A percentile compares a stretch with the other conserved stretches of the same genome.
These are phyloP conservation scores for Sepioteuthis lessoniana DNA, from an alignment of 2,888 invertebrate species.

Conservation along the genomic window DNA sequence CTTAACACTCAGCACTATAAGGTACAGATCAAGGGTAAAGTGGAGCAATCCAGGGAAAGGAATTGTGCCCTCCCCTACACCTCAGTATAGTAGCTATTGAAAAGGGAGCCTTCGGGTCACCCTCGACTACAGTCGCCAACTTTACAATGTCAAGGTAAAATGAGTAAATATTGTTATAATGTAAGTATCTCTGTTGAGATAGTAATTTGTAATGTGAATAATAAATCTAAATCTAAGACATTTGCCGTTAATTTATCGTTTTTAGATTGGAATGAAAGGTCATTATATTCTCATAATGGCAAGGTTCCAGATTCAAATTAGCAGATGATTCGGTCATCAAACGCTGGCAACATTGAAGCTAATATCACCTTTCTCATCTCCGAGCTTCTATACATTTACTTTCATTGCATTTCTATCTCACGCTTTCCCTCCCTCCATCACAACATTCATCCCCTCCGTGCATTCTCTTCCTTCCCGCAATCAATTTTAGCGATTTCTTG, in stretches of 20 bases:
- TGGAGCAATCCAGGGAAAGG: no score
- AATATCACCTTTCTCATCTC: not conserved
- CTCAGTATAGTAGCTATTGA: no score
- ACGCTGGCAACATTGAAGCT: not conserved
- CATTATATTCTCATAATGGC: conserved; percentile 33
- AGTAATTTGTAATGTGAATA: not conserved
- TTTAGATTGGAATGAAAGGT: not conserved
- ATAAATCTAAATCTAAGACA: not conserved
- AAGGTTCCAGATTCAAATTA: not conserved
- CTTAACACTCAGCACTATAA: no score
- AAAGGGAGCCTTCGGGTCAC: no score
- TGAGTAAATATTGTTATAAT: not conserved
- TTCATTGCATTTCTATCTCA: not conserved
- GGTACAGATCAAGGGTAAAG: no score
- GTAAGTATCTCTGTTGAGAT: not conserved
- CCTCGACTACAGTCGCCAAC: no score
- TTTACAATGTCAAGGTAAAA: not conserved
- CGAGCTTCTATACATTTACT: not conserved
- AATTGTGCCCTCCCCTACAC: no score
- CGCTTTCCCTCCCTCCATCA: not conserved
- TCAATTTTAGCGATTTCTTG: not conserved
- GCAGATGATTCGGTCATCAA: not conserved
- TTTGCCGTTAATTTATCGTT: not conserved
- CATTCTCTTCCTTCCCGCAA: not conserved
- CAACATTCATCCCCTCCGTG: not conserved